A percentile compares a stretch with the other conserved stretches of the same genome.
Evolutionary conservation across 1,140 invertebrate genomes (phyloP).

Genomic region (Brachionus calyciflorus): DNA sequence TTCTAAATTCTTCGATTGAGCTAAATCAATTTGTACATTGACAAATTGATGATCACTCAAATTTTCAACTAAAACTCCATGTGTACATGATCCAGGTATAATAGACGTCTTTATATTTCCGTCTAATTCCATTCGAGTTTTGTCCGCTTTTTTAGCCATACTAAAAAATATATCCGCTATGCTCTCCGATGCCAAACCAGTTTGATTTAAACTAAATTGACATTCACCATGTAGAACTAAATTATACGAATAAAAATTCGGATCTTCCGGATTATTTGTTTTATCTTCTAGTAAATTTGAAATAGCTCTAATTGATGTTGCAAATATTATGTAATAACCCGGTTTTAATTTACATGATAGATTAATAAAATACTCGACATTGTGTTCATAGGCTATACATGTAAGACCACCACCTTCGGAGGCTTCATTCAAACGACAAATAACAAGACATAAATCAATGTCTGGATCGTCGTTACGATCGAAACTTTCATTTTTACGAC

Average conservation of each 20-base stretch:
- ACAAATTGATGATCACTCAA: neutral
- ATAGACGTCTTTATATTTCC: conserved; percentile 4
- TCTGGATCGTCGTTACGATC: conserved; percentile 25
- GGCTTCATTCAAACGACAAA: conserved; percentile 10
- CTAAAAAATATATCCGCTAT: conserved; percentile 42
- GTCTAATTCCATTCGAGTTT: neutral
- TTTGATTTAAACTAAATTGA: conserved; percentile 22
- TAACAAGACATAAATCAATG: conserved; percentile 11
- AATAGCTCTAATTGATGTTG: conserved; percentile 38
- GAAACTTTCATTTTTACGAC: conserved; percentile 16
- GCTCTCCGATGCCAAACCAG: neutral
- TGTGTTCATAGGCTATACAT: conserved; percentile 25
- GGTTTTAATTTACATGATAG: conserved; percentile 12
- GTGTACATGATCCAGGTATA: conserved; percentile 2
- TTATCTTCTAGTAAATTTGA: conserved; percentile 14
- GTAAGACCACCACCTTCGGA: neutral
- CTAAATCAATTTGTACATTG: neutral
- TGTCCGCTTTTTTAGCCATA: neutral
- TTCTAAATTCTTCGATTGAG: conserved; percentile 39
- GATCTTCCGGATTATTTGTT: neutral
- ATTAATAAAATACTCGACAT: conserved; percentile 43
- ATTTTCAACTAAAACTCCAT: conserved; percentile 41
- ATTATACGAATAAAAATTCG: conserved; percentile 35
- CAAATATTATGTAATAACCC: conserved; percentile 35
- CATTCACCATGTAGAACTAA: conserved; percentile 35